Evolutionary conservation across 2,113 vertebrate species (phyloP), one percentile per base, ranked within the genome.

Genomic region (Hippocampus barbouri): DNA sequence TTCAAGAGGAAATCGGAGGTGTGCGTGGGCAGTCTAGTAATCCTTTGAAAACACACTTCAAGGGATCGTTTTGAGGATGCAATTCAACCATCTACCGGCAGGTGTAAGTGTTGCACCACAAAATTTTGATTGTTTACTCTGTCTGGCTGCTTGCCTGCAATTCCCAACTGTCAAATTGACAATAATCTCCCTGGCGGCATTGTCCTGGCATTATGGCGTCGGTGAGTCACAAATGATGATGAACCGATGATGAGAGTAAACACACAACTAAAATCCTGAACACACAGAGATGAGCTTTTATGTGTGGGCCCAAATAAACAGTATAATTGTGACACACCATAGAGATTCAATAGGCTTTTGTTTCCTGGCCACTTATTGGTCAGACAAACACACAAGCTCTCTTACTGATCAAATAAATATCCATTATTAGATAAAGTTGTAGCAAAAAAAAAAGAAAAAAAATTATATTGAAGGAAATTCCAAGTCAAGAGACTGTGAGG

Each of bases 91-190:
- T 73, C 23, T 0, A 38, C 83, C 89, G 86, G 82, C 76, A 89
- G 90, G 83, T 87, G 90, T 76, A 1, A 84, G 85, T 86, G 79
- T 88, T 84, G 83, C 64, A 74, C 70, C 68, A 82, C 60, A 49
- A 57, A 71, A 81, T 40, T 7, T 2, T 18, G 6, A 5, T 5
- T 41, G 1, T 47, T 15, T 47, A 41, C 8, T 38, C 5, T 45
- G 7, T 20, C 41, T 18, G 4, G 66, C 40, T 64, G 23, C 23
- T 40, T 68, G n/a, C 43, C 64, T 23, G n/a, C 25, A 66, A 54
- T 61, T 40, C 43, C 25, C 10, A 4, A 34, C 65, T 49, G 60
- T 62, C 16, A 9, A 66, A 72, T 34, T 51, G 53, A 30, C 40
- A 70, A 23, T 49, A 63, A 73, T 74, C 30, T 21, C 25, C 21